Evolutionary conservation across 2,888 invertebrate genomes (phyloP), one percentile per base, ranked within the genome.

Genomic region (Andrena minutula): DNA sequence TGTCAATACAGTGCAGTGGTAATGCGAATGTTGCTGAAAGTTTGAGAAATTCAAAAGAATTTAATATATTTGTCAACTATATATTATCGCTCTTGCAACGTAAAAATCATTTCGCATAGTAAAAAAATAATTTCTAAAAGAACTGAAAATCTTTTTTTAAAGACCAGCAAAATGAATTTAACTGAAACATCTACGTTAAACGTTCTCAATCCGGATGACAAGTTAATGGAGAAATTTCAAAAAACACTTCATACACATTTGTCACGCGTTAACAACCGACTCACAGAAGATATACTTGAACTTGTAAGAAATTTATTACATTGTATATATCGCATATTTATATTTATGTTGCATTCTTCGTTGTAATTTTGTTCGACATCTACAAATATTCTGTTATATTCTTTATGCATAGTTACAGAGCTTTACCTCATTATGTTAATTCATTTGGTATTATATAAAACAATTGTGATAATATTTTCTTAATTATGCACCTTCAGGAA

Each of bases 141-240:
- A 32, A 10, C 26, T 2, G 41, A 23, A 32, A 61, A 47, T 41
- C 30, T 23, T 6, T n/a, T 2, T 28, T 51, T 20, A 61, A 30
- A 30, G 4, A 6, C 2, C 6, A 60, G 41, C 51, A 78, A 63
- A 72, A 68, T 79, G 60, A 20, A 23, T 28, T 49, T 20, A 6
- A 47, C 4, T 26, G 73, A 74, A 30, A 23, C 41, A 8, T 5
- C 68, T 35, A 10, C 53, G 30, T 94, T 95, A 0, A 95, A 95
- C 3, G 95, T 96, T 47, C 93, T 97, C 82, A 96, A 97, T 79
- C 95, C 97, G 0, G 95, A 96, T 72, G 97, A 97, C 93, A 97
- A 96, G 0, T 94, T 97, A 65, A 95, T 97, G 95, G 95, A 95
- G 88, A 95, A 95, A 88, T 97, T 97, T 94, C 97, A 97, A 94